Percentiles rank a stretch among this genome's conserved stretches.
Conservation (phyloP, 2,888 invertebrate genomes). For the Troglohyphantes excavatus region DNA sequence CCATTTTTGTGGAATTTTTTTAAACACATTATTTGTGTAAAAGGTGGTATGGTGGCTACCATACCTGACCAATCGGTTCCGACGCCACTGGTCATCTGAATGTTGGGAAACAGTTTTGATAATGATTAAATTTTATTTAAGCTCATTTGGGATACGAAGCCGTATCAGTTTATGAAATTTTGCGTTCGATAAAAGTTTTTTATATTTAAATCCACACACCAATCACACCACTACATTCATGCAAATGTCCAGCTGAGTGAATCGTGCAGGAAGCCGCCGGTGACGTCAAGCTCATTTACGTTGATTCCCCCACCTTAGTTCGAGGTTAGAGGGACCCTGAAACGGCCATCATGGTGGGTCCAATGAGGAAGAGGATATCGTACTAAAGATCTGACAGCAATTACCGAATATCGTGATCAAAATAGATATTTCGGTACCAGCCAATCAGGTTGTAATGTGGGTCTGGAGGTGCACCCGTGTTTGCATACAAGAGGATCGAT, state of each 20-base stretch:
- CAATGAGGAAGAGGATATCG: conserved; percentile 2
- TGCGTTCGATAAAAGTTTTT: too few relatives aligned
- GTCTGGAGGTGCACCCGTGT: background rate
- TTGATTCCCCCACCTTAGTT: background rate
- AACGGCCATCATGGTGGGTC: background rate
- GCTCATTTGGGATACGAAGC: too few relatives aligned
- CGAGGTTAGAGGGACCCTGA: conserved; percentile 6
- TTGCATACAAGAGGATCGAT: background rate
- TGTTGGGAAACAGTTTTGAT: too few relatives aligned
- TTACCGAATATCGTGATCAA: background rate
- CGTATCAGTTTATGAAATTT: too few relatives aligned
- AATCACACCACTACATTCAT: too few relatives aligned
- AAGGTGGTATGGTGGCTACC: too few relatives aligned
- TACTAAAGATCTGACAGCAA: background rate
- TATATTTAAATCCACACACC: too few relatives aligned
- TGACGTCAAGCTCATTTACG: background rate
- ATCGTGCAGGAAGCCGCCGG: background rate
- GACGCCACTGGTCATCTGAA: too few relatives aligned
- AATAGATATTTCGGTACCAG: background rate
- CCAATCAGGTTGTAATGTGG: background rate
- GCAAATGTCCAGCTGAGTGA: background rate
- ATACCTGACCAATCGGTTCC: too few relatives aligned
- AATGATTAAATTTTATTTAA: too few relatives aligned
- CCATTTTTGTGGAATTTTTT: too few relatives aligned
- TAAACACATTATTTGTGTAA: too few relatives aligned